Base-by-base conservation (phyloP, 2,888 invertebrate species). In the Colostygia pectinataria region DNA sequence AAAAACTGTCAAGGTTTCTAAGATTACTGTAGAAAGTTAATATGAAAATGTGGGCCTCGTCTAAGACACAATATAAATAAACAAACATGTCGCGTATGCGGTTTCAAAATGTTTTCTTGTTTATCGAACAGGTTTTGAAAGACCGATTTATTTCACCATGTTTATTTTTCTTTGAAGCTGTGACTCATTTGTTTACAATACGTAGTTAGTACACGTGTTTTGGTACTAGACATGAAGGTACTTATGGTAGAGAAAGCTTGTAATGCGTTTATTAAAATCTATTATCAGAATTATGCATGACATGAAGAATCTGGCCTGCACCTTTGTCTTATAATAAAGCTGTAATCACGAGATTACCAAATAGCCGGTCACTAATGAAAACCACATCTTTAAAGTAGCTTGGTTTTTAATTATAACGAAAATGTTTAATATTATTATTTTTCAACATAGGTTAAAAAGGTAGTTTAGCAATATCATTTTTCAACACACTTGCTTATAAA, bases 161-260 rank as follows among this genome's bases (percentile, higher is more conserved):
- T 51, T 52, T 57, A 52, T 54, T 55, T 57, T 41, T 46, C 39
- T 46, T 34, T 8, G 25, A 43, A 50, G 12, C 15, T 20, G 15
- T 57, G 59, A 47, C 32, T 57, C 59, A 59, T 55, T 47, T 59
- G 51, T 59, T 59, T 44, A 55, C 47, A 46, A 40, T 39, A 41
- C 15, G 43, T 42, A 39, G 41, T 25, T 24, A 9, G 24, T 28
- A 55, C 55, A 57, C 57, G 57, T 59, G 59, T 55, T 18, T 20
- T 15, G 15, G 10, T 56, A 37, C n/a, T 45, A 47, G 48, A 48
- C 32, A 41, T 56, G 40, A 20, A 28, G 1, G n/a, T 15, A 14
- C 14, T 3, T 39, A 27, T 12, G 28, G 5, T 14, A 42, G 39
- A 31, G 41, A 41, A 45, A 51, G 50, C 20, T 23, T 45, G 10